Conservation (phyloP, 2,113 vertebrate genomes). For the Megaptera novaeangliae region DNA sequence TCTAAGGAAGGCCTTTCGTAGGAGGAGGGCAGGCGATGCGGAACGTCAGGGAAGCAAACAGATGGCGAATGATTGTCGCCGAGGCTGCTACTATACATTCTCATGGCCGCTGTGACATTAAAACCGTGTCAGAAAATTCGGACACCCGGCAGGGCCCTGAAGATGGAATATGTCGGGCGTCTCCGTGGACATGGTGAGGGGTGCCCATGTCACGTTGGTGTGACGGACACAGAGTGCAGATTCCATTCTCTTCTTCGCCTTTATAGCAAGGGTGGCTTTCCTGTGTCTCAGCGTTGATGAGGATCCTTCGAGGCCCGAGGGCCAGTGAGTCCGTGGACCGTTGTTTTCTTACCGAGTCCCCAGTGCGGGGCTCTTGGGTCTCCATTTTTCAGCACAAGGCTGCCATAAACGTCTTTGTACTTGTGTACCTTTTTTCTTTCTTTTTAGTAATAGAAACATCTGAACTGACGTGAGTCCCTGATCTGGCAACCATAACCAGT, state of each 20-base stretch:
- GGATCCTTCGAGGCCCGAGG: accelerated
- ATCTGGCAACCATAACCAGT: not conserved
- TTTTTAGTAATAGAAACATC: not conserved
- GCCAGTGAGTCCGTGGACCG: accelerated
- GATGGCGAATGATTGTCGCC: accelerated
- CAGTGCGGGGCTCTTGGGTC: not conserved
- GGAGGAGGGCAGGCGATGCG: not conserved
- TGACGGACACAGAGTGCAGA: accelerated
- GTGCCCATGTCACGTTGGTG: accelerated
- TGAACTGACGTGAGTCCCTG: not conserved
- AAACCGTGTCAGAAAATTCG: not conserved
- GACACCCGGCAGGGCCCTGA: not conserved
- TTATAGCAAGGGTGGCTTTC: not conserved
- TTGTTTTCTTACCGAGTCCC: not conserved
- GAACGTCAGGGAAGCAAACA: accelerated
- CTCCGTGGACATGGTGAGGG: not conserved
- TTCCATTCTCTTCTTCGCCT: too few relatives aligned
- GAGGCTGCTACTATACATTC: accelerated
- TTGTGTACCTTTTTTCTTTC: not conserved
- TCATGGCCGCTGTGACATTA: accelerated
- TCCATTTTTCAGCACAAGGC: too few relatives aligned
- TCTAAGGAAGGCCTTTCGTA: accelerated
- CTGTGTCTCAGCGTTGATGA: accelerated
- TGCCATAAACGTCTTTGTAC: not conserved
- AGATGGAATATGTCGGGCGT: accelerated